phyloP scores from a whole-genome alignment of 2,888 invertebrate genomes.

The Campoplex capitator region DNA sequence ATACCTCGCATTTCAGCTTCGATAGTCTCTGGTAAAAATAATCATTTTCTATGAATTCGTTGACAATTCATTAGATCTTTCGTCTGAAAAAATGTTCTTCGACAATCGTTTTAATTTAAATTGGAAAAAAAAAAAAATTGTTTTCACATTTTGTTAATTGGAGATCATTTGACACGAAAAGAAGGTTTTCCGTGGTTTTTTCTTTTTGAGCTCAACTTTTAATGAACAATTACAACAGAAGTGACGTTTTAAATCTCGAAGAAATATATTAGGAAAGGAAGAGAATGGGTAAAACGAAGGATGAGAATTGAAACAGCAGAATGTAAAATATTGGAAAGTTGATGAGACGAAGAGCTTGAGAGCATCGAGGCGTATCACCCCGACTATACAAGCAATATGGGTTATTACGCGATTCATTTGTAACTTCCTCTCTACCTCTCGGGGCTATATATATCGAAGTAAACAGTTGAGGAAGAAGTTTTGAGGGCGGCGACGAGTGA shows the following conservation, averaged over 20 bases:
- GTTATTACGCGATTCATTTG: slow-evolving; percentile 83
- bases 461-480: slow-evolving; percentile 57
- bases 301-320: slow-evolving; percentile 68
- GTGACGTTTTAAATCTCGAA: background rate
- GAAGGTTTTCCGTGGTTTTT: background rate
- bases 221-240: background rate
- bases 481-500: slow-evolving; percentile 54
- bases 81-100: too few relatives aligned
- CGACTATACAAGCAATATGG: slow-evolving; percentile 78
- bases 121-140: background rate
- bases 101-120: too few relatives aligned
- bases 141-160: background rate
- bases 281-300: slow-evolving; percentile 27
- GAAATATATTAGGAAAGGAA: background rate
- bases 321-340: slow-evolving; percentile 79
- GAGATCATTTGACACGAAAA: background rate
- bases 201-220: background rate
- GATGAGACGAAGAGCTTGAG: slow-evolving; percentile 74
- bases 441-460: slow-evolving; percentile 23
- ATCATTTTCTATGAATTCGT: background rate
- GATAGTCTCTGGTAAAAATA: background rate
- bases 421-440: slow-evolving; percentile 74
- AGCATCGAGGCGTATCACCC: slow-evolving; percentile 71
- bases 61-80: too few relatives aligned
- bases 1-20: background rate